Evolutionary conservation across 2,888 invertebrate genomes (phyloP), one percentile per base, ranked within the genome.

Genomic region (Parochlus steinenii): DNA sequence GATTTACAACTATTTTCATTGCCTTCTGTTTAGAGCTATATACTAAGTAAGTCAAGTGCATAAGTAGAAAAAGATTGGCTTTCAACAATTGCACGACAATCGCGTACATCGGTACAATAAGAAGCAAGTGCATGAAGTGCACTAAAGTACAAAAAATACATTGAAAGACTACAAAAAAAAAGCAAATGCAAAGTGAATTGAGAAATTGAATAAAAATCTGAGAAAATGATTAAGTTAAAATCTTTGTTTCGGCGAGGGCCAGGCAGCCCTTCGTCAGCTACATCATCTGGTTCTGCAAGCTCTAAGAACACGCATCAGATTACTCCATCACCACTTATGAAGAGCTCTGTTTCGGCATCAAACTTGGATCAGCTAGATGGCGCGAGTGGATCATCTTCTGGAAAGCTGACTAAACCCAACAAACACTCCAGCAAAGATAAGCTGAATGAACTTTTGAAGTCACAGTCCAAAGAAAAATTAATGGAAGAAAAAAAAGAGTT

Each of bases 221-320:
- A 53, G 63, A 77, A 71, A 64, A 83, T 82, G 82, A 83, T 83
- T 73, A 85, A 83, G 70, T 74, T 85, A 64, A 83, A 83, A 72
- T 82, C 83, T 54, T 73, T 85, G 60, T 85, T 85, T 67, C 83
- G 83, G 67, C 82, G 83, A 76, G 80, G 81, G 53, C 78, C 77
- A 56, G 68, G 67, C 29, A 36, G 30, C 52, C 65, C 53, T 43
- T 56, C 59, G 40, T 33, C 33, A 12, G 23, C 32, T 5, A 41
- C 49, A 48, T 42, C 48, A 47, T 40, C 36, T 31, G 6, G 16
- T 19, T 11, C 29, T 31, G 11, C 32, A 26, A 16, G 34, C 34
- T 34, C 33, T 17, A 20, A 31, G 22, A 25, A 18, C 11, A 28
- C 8, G 37, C 49, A 49, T 40, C 45, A 50, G 35, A 49, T 48